phyloP scores from a whole-genome alignment of 2,888 invertebrate genomes.

The Amphipyra tragopoginis region DNA sequence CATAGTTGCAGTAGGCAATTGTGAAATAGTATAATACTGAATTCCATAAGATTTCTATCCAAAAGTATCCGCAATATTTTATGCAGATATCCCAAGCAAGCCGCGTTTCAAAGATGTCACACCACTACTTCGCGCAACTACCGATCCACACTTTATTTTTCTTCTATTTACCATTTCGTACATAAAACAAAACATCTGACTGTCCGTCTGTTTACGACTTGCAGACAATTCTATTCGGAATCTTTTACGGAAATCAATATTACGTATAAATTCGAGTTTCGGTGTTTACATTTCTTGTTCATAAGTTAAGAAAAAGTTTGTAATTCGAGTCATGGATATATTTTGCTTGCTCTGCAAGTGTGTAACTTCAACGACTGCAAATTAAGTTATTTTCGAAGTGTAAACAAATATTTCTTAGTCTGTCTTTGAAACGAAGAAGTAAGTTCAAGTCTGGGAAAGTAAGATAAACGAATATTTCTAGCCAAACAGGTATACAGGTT shows the following conservation, averaged over 20 bases:
- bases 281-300: neutral
- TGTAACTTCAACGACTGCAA: conserved; percentile 33
- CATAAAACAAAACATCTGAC: conserved; percentile 54
- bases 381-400: conserved; percentile 38
- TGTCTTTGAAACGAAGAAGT: conserved; percentile 15
- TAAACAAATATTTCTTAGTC: conserved; percentile 41
- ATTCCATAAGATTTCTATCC: neutral
- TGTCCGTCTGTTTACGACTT: conserved; percentile 52
- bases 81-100: neutral
- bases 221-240: conserved; percentile 35
- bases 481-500: neutral
- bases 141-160: conserved; percentile 29
- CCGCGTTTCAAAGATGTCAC: neutral
- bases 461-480: neutral
- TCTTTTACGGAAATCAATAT: conserved; percentile 14
- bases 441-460: conserved; percentile 5
- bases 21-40: no score
- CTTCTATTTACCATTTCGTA: conserved; percentile 51
- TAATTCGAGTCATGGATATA: conserved; percentile 12
- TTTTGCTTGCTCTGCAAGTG: conserved; percentile 23
- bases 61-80: conserved; percentile 1
- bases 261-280: neutral
- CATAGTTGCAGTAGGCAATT: neutral
- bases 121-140: conserved; percentile 13
- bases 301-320: conserved; percentile 17